These are phyloP conservation scores for Chionis minor DNA, from an alignment of 2,113 vertebrate species.

Conservation along the genomic window DNA sequence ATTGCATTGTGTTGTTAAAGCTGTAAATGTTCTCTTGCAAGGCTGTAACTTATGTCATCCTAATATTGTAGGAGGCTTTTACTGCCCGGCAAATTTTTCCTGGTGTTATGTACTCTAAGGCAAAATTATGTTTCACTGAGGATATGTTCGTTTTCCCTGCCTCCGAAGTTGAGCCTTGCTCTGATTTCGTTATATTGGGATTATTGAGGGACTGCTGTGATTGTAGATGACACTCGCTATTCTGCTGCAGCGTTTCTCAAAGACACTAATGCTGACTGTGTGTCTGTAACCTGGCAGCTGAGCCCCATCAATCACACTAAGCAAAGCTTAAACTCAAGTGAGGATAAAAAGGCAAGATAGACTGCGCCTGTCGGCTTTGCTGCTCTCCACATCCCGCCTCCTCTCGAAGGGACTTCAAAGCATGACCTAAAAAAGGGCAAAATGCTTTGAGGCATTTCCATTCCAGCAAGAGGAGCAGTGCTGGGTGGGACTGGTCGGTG, in stretches of 20 bases:
- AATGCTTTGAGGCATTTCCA: background rate
- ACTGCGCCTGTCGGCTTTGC: background rate
- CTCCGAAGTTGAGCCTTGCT: background rate
- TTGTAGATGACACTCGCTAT: background rate
- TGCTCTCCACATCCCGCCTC: background rate
- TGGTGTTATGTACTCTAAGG: background rate
- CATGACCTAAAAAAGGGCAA: background rate
- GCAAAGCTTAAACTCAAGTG: background rate
- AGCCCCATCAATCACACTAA: conserved; percentile 33
- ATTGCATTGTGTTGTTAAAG: background rate
- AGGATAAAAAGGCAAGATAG: background rate
- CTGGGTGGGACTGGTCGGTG: background rate
- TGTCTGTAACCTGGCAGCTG: background rate
- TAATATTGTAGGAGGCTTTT: background rate
- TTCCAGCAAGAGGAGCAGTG: background rate
- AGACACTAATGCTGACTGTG: conserved; percentile 8
- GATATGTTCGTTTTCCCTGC: background rate
- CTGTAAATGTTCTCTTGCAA: background rate
- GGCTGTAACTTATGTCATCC: background rate
- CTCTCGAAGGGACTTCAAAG: background rate
- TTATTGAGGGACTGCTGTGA: conserved; percentile 14
- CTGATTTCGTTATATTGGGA: background rate
- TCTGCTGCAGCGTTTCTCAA: background rate
- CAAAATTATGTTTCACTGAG: background rate
- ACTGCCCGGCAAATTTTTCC: background rate